Base-by-base conservation (phyloP, 2,113 vertebrate genomes). In the Mixornis gularis region DNA sequence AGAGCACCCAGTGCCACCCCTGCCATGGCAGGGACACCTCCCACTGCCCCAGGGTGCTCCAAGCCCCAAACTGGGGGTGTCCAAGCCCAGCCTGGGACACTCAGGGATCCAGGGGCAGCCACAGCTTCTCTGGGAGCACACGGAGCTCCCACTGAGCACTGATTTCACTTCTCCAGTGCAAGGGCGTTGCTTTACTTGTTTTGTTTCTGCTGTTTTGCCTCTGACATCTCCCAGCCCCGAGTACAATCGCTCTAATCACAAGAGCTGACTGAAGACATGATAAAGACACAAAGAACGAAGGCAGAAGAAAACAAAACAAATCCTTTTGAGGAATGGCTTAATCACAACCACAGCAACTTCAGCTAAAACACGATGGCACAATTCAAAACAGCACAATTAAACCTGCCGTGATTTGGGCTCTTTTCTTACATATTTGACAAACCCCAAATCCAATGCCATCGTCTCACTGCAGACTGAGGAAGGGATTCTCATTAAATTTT, bases 291-390 rank as follows among this genome's bases (percentile, higher is more conserved):
- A 87, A 89, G 71, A 79, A 58, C 0, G 6, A 82, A 80, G 55
- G 52, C 68, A 94, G 72, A 53, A 70, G 63, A 73, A 66, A 26
- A 6, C 74, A 44, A 81, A 94, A 70, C 81, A 90, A 90, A 80
- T 87, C 90, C 87, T 93, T 88, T 52, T 87, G 82, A 93, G 85
- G 82, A 87, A 90, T 26, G 46, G 87, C 79, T 95, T 83, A 79
- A 89, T 73, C 82, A 79, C 66, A 83, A 64, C 40, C 52, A 10
- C 64, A 19, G 59, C 51, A 72, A 22, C 69, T 85, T 65, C 52
- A 77, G 74, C 83, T 80, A 17, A 69, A 93, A 69, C 55, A 69
- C 76, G 81, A 82, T 21, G 18, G 82, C 76, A 73, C 68, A 43
- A 55, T 51, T 77, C 59, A 77, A 77, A 94, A 32, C 55, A 88